Conservation (phyloP, 2,888 invertebrate genomes). For the Rotaria sp. region DNA sequence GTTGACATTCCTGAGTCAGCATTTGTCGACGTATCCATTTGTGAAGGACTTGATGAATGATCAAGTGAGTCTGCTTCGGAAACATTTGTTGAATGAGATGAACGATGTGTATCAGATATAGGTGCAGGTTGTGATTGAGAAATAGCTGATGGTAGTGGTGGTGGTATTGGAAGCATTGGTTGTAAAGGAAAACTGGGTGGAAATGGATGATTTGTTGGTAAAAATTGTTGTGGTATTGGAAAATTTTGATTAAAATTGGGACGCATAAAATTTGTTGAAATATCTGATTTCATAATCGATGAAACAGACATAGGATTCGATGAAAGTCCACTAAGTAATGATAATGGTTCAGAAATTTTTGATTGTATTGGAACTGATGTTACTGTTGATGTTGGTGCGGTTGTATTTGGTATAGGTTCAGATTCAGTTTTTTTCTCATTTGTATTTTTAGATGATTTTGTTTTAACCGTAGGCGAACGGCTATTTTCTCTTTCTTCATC, state of each 20-base stretch:
- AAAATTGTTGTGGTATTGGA: background rate
- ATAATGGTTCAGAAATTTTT: background rate
- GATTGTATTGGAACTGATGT: background rate
- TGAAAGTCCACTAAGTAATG: background rate
- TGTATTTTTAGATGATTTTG: background rate
- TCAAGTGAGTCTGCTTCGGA: background rate
- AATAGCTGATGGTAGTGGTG: background rate
- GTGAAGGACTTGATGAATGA: background rate
- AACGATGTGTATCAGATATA: background rate
- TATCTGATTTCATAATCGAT: background rate
- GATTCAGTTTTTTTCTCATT: background rate
- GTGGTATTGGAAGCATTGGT: background rate
- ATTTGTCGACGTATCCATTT: background rate
- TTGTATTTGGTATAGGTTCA: background rate
- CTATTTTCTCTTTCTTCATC: background rate
- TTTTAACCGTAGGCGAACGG: background rate
- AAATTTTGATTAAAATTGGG: background rate
- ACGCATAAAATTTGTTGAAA: background rate
- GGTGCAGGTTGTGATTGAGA: background rate
- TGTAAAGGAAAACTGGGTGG: background rate
- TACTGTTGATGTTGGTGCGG: background rate
- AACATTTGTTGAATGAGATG: conserved; percentile 2
- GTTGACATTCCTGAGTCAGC: background rate
- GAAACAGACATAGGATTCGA: background rate
- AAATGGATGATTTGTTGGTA: background rate